Base-by-base conservation (phyloP, 2,113 vertebrate species). In the Mastomys coucha region DNA sequence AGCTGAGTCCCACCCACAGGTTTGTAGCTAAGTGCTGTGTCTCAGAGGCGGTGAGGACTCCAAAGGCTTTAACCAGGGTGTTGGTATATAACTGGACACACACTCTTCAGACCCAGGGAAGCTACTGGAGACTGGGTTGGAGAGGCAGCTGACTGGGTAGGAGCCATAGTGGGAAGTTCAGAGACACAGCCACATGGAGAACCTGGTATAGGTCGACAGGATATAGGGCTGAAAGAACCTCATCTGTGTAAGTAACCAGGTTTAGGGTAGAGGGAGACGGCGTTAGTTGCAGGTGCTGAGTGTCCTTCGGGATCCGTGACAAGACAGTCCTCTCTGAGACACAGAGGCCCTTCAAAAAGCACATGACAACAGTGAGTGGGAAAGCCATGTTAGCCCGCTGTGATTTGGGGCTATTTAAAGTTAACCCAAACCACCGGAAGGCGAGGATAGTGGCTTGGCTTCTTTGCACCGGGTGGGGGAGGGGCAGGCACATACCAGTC, bases 321-420 rank as follows among this genome's bases (percentile, higher is more conserved):
- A 88, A 78, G 73, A 96, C 53, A 45, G 24, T n/a, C 42, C 63
- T 65, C 65, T 84, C 90, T 3, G n/a, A 19, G 31, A 12, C 9
- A 3, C 56, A 13, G 31, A 93, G 70, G 84, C n/a, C 5, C 0
- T 80, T 53, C 53, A 12, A 39, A 42, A 42, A 92, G 49, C 39
- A 3, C 0, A 0, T 16, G 67, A 73, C 33, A 77, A 33, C 2
- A 14, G 53, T 2, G 2, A 72, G 1, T 36, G 53, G 11, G 67
- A 80, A 87, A 42, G 28, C 28, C 31, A 1, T 69, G 51, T 73
- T 78, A 51, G 19, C 33, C 10, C 69, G 31, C 42, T 53, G 39
- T 81, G 53, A 60, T 0, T 2, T 0, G 0, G 11, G 31, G 12
- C 17, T 87, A 53, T 89, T 76, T 24, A 80, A 10, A 20, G 39